Evolutionary conservation across 1,140 invertebrate species (phyloP), one percentile per base, ranked within the genome.

Genomic region (Stenopsyche tienmushanensis): DNA sequence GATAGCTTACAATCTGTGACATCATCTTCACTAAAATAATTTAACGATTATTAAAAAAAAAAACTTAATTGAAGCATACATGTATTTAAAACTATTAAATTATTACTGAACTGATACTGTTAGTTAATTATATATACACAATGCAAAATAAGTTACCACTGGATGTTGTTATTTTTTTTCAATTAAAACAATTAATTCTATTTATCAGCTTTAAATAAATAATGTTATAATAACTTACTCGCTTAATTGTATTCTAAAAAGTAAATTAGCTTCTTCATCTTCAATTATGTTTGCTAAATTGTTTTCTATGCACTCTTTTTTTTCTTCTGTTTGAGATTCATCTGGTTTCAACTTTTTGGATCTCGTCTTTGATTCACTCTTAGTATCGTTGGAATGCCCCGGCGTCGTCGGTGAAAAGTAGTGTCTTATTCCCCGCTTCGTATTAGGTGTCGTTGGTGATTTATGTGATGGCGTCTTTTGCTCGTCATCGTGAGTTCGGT

Each of bases 211-310:
- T n/a, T n/a, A n/a, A n/a, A n/a, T n/a, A n/a, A n/a, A n/a, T 13
- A 20, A 47, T n/a, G 24, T 18, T 7, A 62, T 25, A 59, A 65
- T 26, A 41, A 76, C 76, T 76, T 72, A 80, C 77, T 75, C 76
- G 29, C 66, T 60, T 66, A 83, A 77, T 57, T 76, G 70, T 15
- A 84, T 76, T 73, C 80, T 79, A 72, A 80, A 86, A 17, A 83
- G 50, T 45, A 83, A 55, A 57, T 69, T 67, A 13, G 66, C 55
- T 29, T 75, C 74, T 29, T 67, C 65, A 23, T 47, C 64, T 55
- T 29, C 24, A 26, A 49, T 60, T 26, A 47, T 47, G 25, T 60
- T 47, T 55, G 68, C 68, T 10, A 67, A 62, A 25, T 74, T 72
- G 20, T 64, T 60, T 34, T 49, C 64, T 17, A 13, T 15, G n/a